Base-by-base conservation (phyloP, 2,797 vertebrate species). In the Xenops minutus region DNA sequence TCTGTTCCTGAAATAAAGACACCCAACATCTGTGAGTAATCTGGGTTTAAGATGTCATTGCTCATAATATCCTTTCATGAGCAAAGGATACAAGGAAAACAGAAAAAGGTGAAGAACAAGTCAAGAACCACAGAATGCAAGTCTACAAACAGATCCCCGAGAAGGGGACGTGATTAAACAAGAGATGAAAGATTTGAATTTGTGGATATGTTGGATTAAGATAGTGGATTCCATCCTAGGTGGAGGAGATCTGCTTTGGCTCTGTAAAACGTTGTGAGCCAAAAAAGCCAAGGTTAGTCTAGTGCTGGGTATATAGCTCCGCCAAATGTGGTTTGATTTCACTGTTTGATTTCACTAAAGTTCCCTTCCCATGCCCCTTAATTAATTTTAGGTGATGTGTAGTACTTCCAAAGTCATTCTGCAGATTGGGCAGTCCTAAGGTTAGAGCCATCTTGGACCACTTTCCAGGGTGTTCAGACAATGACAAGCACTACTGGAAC, bases 21-120 rank as follows among this genome's bases (percentile, higher is more conserved):
- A 2, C 0, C 0, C 14, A 58, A 23, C 27, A 20, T 14, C 32
- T 41, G 18, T 75, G 52, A 71, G 32, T 43, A 34, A 43, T 44
- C 30, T 51, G 76, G 29, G 14, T 0, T 52, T 79, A 51, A 73
- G 14, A 44, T 67, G 26, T 48, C 32, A 9, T 48, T 81, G 46
- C 15, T 88, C 17, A 20, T 71, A n/a, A 29, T 20, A 56, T 7
- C 8, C 17, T 43, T 74, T 83, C 32, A 43, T 52, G 20, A 75
- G 22, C 16, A 81, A 84, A 10, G 5, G 10, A 11, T 20, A n/a
- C 34, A 34, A 87, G 6, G 22, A 32, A 80, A 68, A 73, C 8
- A 52, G 41, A 73, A 68, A 52, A 86, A 66, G 10, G 12, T 72
- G 32, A 80, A 67, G 24, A 76, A 24, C 7, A n/a, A 30, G 26